Evolutionary conservation across 2,888 invertebrate genomes (phyloP).

Genomic region (Mesorhabditis spiculigera): DNA sequence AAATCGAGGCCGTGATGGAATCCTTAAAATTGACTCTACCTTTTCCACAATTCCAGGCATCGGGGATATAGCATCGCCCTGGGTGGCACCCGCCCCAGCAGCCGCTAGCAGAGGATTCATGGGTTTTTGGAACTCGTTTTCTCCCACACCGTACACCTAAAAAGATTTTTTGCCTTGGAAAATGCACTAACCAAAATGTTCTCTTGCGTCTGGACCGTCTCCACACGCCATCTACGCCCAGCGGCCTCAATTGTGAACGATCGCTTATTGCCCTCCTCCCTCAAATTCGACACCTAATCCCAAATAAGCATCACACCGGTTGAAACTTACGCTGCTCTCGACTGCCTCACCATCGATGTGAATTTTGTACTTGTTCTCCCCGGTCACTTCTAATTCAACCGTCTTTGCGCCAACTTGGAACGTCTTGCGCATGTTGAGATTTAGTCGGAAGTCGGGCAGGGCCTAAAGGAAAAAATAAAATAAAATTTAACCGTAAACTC

Average conservation of each 20-base stretch:
- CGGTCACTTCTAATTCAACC: not conserved
- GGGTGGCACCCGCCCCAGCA: conserved; percentile 20
- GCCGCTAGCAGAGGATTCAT: not conserved
- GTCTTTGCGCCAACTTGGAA: not conserved
- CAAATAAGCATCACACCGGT: not conserved
- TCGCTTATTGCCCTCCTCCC: conserved; percentile 17
- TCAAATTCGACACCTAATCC: not conserved
- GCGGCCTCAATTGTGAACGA: conserved; percentile 40
- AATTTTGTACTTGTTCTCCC: not conserved
- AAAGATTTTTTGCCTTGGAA: not conserved
- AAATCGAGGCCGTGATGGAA: not conserved
- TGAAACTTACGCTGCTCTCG: not conserved
- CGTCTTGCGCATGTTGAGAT: not conserved
- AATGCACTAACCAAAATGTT: conserved; percentile 9
- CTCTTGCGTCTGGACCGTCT: conserved; percentile 27
- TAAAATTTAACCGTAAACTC: too few relatives aligned
- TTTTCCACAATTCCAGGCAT: conserved; percentile 95
- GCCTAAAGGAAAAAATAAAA: not conserved
- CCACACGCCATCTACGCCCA: conserved; percentile 43
- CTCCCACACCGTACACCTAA: conserved; percentile 36
- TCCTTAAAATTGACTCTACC: conserved; percentile 35
- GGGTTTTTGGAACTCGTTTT: conserved; percentile 26
- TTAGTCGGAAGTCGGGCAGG: conserved; percentile 15
- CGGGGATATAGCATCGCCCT: conserved; percentile 69
- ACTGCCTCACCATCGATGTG: conserved; percentile 10